phyloP scores from a whole-genome alignment of 1,140 invertebrate species.

The Trinorchestia longiramus region DNA sequence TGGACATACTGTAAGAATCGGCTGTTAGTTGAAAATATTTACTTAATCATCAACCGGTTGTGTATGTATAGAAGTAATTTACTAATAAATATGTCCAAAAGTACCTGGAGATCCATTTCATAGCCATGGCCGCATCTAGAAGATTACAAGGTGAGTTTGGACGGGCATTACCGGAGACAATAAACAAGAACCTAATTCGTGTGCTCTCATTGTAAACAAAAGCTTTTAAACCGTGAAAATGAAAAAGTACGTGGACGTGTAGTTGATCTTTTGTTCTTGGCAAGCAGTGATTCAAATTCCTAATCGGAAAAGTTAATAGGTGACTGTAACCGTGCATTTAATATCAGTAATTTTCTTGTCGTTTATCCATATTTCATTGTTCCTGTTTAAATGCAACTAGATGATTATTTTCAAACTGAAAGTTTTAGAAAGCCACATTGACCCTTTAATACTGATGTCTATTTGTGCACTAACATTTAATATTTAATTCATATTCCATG shows the following conservation, averaged over 20 bases:
- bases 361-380: background rate
- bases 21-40: slow-evolving; percentile 44
- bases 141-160: slow-evolving; percentile 46
- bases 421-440: no score
- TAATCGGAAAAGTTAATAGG: background rate
- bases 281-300: background rate
- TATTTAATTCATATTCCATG: background rate
- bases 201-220: slow-evolving; percentile 23
- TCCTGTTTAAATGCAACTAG: background rate
- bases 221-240: background rate
- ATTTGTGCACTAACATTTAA: background rate
- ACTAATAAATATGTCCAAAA: slow-evolving; percentile 49
- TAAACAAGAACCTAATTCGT: slow-evolving; percentile 20
- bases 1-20: slow-evolving; percentile 31
- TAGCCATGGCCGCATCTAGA: slow-evolving; percentile 53
- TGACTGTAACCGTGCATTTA: background rate
- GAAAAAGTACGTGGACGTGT: background rate
- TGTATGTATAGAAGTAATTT: slow-evolving; percentile 47
- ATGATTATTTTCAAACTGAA: background rate
- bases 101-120: slow-evolving; percentile 52
- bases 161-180: background rate
- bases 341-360: background rate
- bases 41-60: slow-evolving; percentile 49
- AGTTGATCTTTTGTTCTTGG: background rate
- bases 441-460: background rate